A percentile compares a stretch with the other conserved stretches of the same genome.
Evolutionary conservation across 2,797 vertebrate species (phyloP).

Genomic region (Rhodeus uyekii): DNA sequence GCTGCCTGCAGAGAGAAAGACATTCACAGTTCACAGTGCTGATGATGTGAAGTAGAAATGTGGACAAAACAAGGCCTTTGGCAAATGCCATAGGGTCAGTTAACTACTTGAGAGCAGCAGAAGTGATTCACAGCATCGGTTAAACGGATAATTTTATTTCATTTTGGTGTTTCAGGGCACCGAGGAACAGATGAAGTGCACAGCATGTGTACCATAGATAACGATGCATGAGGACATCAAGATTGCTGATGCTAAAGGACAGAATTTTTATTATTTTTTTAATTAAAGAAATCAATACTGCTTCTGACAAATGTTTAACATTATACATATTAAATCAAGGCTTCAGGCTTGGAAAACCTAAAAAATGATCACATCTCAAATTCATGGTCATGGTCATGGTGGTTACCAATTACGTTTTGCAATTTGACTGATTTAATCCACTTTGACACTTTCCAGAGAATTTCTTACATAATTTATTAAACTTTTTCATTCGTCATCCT

Average conservation of each 20-base stretch:
- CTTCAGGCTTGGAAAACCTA: not conserved
- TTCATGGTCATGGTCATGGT: too few species aligned
- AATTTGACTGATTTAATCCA: not conserved
- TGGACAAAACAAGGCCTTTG: not conserved
- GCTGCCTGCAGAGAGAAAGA: not conserved
- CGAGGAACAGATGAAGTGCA: not conserved
- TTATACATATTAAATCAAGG: not conserved
- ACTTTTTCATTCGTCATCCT: not conserved
- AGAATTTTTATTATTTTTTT: not conserved
- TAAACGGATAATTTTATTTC: not conserved
- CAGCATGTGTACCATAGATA: not conserved
- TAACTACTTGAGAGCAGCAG: too few species aligned
- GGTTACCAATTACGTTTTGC: not conserved
- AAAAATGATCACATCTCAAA: not conserved
- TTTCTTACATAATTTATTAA: not conserved
- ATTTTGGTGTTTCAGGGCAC: not conserved
- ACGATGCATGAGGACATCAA: not conserved
- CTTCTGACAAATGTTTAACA: not conserved
- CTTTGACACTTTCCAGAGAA: not conserved
- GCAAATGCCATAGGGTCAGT: not conserved
- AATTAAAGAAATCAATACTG: not conserved
- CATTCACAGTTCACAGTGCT: constrained; percentile 7
- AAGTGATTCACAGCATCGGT: constrained; percentile 6
- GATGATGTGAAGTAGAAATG: not conserved
- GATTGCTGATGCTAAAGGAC: not conserved